A percentile compares a stretch with the other conserved stretches of the same genome.
Evolutionary conservation across 2,113 vertebrate species (phyloP).

Genomic region (Neodontobutis hainanensis): DNA sequence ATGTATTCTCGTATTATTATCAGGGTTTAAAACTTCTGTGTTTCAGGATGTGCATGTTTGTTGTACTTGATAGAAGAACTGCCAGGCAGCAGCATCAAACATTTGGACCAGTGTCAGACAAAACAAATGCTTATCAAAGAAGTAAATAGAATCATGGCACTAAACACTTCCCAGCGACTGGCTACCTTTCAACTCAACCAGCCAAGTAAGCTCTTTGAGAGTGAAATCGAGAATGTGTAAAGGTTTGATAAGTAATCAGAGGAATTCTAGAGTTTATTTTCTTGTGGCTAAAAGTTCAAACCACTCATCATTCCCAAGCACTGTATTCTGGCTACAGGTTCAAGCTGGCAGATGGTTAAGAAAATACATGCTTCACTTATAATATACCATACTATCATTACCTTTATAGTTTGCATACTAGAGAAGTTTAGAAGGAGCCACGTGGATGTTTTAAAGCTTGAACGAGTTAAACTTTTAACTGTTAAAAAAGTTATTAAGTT

Average conservation of each 20-base stretch:
- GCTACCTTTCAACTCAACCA: constrained; percentile 44
- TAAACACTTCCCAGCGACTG: constrained; percentile 34
- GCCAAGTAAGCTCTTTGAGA: constrained; percentile 33
- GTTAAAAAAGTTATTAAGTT: too few relatives aligned
- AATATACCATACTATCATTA: too few relatives aligned
- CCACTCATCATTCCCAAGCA: too few relatives aligned
- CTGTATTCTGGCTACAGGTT: too few relatives aligned
- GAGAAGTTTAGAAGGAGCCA: too few relatives aligned
- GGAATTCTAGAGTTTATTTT: neutral
- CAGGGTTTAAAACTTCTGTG: constrained; percentile 38
- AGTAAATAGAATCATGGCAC: constrained; percentile 42
- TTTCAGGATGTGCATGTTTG: constrained; percentile 43
- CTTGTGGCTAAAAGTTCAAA: too few relatives aligned
- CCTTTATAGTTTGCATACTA: too few relatives aligned
- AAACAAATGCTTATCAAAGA: constrained; percentile 58
- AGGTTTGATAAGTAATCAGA: constrained; percentile 9
- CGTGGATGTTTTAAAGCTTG: too few relatives aligned
- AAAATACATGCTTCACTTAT: too few relatives aligned
- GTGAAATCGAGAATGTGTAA: constrained; percentile 25
- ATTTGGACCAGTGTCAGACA: constrained; percentile 63
- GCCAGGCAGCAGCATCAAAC: constrained; percentile 62
- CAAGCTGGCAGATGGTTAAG: too few relatives aligned
- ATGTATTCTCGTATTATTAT: constrained; percentile 6
- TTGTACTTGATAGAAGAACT: constrained; percentile 54
- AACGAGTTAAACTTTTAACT: too few relatives aligned